A percentile compares a stretch with the other conserved stretches of the same genome.
Conservation (phyloP, 2,113 vertebrate species). For the Gnathonemus longibarbis region DNA sequence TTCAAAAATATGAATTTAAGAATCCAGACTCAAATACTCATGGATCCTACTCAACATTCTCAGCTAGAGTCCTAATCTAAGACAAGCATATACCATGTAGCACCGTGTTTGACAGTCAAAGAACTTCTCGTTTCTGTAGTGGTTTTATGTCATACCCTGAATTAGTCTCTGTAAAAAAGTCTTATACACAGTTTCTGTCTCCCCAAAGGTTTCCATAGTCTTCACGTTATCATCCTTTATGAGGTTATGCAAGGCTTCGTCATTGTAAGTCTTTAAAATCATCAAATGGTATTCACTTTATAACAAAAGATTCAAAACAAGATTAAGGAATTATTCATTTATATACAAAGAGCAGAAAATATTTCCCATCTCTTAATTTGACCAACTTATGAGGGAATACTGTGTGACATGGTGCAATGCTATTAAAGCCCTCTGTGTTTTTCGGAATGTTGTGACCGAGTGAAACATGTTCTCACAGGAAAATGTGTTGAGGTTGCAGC, state of each 20-base stretch:
- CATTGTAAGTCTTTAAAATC: background rate
- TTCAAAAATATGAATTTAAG: background rate
- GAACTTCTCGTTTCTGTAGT: background rate
- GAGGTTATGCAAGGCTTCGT: background rate
- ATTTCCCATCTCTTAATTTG: background rate
- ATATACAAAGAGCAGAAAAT: background rate
- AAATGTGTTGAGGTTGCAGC: slow-evolving; percentile 14
- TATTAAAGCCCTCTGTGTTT: slow-evolving; percentile 28
- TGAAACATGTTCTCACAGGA: slow-evolving; percentile 35
- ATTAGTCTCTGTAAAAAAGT: background rate
- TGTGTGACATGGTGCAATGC: background rate
- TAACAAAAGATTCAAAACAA: background rate
- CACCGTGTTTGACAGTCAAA: background rate
- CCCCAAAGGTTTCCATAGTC: background rate
- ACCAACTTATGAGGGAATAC: slow-evolving; percentile 7
- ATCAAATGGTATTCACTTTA: background rate
- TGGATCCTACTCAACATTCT: background rate
- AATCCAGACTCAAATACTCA: background rate
- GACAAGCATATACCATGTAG: background rate
- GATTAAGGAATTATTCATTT: background rate
- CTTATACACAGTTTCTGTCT: background rate
- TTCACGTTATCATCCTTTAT: background rate
- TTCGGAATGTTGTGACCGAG: slow-evolving; percentile 18
- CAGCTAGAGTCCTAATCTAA: background rate
- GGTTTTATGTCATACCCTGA: background rate